Evolutionary conservation across 2,888 invertebrate species (phyloP).

Genomic region (Eudasyphora cyanicolor): DNA sequence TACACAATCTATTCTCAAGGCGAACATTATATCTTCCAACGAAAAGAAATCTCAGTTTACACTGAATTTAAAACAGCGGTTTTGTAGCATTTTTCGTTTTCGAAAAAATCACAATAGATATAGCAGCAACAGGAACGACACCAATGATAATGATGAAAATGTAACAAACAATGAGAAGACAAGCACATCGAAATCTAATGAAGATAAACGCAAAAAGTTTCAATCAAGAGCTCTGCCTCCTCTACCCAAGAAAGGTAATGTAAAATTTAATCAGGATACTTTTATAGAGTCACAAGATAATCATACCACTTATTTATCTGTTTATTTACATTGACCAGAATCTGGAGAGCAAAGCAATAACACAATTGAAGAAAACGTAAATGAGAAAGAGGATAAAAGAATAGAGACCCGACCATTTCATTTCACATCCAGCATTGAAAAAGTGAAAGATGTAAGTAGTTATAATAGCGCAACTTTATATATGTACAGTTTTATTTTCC

Average conservation of each 20-base stretch:
- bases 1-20: slow-evolving; percentile 59
- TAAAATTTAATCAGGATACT: background rate
- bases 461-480: too few species aligned
- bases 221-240: slow-evolving; percentile 86
- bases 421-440: slow-evolving; percentile 94
- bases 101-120: slow-evolving; percentile 79
- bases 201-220: slow-evolving; percentile 81
- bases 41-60: slow-evolving; percentile 88
- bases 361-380: slow-evolving; percentile 61
- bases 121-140: slow-evolving; percentile 74
- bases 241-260: slow-evolving; percentile 81
- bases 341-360: slow-evolving; percentile 56
- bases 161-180: slow-evolving; percentile 66
- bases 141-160: slow-evolving; percentile 68
- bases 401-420: slow-evolving; percentile 83
- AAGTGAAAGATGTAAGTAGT: slow-evolving; percentile 93
- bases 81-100: slow-evolving; percentile 92
- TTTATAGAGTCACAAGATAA: too few species aligned
- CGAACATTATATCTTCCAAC: slow-evolving; percentile 72
- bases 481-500: too few species aligned
- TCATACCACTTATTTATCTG: too few species aligned
- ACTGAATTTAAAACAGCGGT: slow-evolving; percentile 89
- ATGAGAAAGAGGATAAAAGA: slow-evolving; percentile 70
- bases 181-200: slow-evolving; percentile 67
- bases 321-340: too few species aligned